A percentile compares a stretch with the other conserved stretches of the same genome.
phyloP scores from a whole-genome alignment of 2,888 invertebrate species.

The Machimus atricapillus region DNA sequence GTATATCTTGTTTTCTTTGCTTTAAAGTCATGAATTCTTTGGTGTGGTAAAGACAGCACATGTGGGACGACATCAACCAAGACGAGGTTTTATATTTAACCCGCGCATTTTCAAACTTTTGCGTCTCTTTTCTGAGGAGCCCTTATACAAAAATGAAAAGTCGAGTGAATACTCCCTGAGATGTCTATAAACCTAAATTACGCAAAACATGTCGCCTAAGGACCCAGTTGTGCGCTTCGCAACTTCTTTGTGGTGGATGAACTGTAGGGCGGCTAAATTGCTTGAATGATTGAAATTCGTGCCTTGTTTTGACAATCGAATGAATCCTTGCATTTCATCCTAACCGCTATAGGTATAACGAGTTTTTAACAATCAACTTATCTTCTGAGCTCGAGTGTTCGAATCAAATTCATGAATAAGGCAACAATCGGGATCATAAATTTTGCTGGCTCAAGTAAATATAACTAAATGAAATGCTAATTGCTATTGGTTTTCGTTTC shows the following conservation, averaged over 20 bases:
- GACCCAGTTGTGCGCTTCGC: neutral
- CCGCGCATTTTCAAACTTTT: neutral
- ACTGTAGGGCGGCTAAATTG: neutral
- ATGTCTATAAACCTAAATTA: neutral
- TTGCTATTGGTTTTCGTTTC: neutral
- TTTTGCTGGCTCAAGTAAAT: neutral
- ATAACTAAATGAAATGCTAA: neutral
- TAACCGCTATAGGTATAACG: neutral
- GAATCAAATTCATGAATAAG: neutral
- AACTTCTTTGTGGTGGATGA: neutral
- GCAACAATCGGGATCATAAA: neutral
- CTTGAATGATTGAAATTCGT: neutral
- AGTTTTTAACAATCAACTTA: neutral
- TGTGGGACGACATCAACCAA: neutral
- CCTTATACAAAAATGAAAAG: neutral
- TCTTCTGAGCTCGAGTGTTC: neutral
- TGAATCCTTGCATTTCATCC: neutral
- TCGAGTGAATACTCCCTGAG: neutral
- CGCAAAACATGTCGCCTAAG: neutral
- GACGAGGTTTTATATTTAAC: neutral
- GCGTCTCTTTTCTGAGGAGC: neutral
- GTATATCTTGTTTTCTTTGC: neutral
- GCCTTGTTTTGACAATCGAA: neutral
- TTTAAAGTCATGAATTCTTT: neutral
- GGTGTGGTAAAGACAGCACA: neutral